Conservation (phyloP, 1,140 invertebrate species). For the Hestina assimilis region DNA sequence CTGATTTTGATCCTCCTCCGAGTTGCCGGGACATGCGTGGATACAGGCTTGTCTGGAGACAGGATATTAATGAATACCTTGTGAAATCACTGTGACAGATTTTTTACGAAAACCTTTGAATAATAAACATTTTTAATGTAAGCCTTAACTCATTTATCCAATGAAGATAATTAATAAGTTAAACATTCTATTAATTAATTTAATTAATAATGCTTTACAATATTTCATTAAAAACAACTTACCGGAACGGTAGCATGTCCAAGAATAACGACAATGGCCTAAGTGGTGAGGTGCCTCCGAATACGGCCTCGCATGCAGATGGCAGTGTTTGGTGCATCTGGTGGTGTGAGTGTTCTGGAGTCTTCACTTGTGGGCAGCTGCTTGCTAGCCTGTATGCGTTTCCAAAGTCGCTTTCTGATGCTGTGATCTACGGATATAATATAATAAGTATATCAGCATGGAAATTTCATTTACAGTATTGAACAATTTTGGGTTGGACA, state of each 20-base stretch:
- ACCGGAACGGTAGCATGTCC: slow-evolving; percentile 64
- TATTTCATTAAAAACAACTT: background rate
- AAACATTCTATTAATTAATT: no score
- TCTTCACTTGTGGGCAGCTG: slow-evolving; percentile 78
- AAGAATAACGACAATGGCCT: slow-evolving; percentile 59
- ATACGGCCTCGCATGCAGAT: slow-evolving; percentile 81
- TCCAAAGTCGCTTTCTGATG: slow-evolving; percentile 81
- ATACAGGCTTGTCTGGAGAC: slow-evolving; percentile 82
- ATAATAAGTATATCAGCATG: no score
- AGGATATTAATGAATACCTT: background rate
- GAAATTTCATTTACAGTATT: no score
- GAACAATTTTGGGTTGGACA: no score
- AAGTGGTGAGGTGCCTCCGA: slow-evolving; percentile 80
- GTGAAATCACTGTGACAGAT: no score
- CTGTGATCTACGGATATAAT: slow-evolving; percentile 67
- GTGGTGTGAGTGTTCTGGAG: slow-evolving; percentile 72
- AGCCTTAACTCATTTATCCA: no score
- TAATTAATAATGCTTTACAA: no score
- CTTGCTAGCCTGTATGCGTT: slow-evolving; percentile 83
- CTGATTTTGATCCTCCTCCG: slow-evolving; percentile 64
- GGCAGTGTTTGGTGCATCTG: slow-evolving; percentile 58
- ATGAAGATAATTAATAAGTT: no score
- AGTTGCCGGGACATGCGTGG: slow-evolving; percentile 73
- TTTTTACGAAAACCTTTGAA: no score
- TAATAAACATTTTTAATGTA: no score